phyloP scores from a whole-genome alignment of 2,797 vertebrate genomes.

The Pagetopsis macropterus region DNA sequence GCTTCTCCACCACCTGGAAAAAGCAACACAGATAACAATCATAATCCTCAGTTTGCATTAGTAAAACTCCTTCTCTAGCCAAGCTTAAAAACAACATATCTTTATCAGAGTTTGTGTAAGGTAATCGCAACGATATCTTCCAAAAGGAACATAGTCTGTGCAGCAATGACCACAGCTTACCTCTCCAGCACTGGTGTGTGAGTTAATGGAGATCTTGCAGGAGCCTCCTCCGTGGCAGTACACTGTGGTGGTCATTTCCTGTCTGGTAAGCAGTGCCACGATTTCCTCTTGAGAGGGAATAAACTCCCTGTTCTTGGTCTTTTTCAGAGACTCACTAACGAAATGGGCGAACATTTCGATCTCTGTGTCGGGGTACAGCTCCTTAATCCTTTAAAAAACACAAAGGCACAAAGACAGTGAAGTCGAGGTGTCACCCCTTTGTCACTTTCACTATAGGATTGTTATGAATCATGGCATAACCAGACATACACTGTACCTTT shows the following conservation, averaged over 20 bases:
- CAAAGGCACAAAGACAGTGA: slow-evolving; percentile 4
- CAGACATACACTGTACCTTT: slow-evolving; percentile 79
- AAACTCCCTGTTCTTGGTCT: slow-evolving; percentile 90
- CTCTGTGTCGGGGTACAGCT: slow-evolving; percentile 88
- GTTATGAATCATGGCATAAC: accelerated
- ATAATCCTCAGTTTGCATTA: background rate
- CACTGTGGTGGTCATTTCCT: slow-evolving; percentile 94
- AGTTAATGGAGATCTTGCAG: slow-evolving; percentile 96
- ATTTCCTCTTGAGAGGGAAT: slow-evolving; percentile 95
- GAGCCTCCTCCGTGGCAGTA: slow-evolving; percentile 95
- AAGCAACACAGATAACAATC: background rate
- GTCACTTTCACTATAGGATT: background rate
- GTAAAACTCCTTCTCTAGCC: background rate
- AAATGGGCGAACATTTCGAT: slow-evolving; percentile 90
- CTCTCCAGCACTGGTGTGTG: slow-evolving; percentile 94
- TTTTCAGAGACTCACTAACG: slow-evolving; percentile 90
- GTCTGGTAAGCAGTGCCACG: slow-evolving; percentile 87
- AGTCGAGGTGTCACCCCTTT: background rate
- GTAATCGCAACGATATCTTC: background rate
- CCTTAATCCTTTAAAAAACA: slow-evolving; percentile 84
- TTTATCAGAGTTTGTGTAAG: background rate
- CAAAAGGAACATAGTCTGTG: background rate
- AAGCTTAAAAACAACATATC: background rate
- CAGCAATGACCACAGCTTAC: slow-evolving; percentile 61
- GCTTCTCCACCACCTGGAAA: slow-evolving; percentile 92